These are phyloP conservation scores for Lamprologus callipterus DNA, from an alignment of 2,113 vertebrate genomes.

Conservation along the genomic window DNA sequence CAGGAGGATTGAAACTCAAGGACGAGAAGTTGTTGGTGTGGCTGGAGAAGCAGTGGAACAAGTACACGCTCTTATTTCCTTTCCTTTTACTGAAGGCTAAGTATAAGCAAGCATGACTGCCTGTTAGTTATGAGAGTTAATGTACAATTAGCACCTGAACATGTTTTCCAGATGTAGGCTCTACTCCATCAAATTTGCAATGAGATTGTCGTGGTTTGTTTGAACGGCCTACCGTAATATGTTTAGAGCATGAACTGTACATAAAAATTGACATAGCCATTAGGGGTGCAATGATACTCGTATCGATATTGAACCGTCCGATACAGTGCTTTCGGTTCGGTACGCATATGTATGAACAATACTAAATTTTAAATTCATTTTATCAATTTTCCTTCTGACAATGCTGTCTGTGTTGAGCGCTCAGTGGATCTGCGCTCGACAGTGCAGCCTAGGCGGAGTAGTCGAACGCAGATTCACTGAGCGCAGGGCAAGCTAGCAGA, in stretches of 20 bases:
- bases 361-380: fast-evolving
- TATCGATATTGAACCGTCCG: too few species aligned
- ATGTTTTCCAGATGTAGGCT: background rate
- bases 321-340: too few species aligned
- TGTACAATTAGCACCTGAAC: background rate
- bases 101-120: background rate
- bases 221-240: fast-evolving
- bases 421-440: too few species aligned
- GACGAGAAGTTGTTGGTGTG: slow-evolving; percentile 1
- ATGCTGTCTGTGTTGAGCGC: fast-evolving
- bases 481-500: too few species aligned
- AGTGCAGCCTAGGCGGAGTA: too few species aligned
- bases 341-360: too few species aligned
- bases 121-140: background rate
- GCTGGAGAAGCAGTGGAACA: background rate
- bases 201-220: background rate
- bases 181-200: background rate
- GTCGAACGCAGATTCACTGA: too few species aligned
- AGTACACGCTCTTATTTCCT: background rate
- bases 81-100: background rate
- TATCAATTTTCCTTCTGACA: fast-evolving
- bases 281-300: too few species aligned
- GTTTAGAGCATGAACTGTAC: background rate
- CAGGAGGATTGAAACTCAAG: slow-evolving; percentile 2
- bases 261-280: background rate